phyloP scores from a whole-genome alignment of 2,113 vertebrate genomes.

The Thalassarche chlororhynchos region DNA sequence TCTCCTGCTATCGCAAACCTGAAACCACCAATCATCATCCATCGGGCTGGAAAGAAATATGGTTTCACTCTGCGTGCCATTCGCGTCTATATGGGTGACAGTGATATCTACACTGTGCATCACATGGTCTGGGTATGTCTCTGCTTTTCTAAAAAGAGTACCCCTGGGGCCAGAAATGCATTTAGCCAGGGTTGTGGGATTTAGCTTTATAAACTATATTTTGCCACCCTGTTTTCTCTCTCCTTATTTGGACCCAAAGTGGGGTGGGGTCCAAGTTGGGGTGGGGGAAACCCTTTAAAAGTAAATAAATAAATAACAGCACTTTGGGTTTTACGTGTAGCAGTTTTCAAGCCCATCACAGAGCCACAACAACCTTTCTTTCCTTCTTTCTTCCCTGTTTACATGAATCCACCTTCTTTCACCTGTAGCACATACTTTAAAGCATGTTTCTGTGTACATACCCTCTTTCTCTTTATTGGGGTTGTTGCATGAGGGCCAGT shows the following conservation, averaged over 20 bases:
- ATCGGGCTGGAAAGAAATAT: constrained; percentile 95
- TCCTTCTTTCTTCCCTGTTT: neutral
- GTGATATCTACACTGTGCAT: constrained; percentile 94
- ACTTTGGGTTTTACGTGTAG: neutral
- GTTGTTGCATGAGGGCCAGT: constrained; percentile 7
- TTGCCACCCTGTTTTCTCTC: neutral
- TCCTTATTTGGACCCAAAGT: neutral
- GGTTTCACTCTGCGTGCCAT: constrained; percentile 97
- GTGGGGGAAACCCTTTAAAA: neutral
- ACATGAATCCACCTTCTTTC: neutral
- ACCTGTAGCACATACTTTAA: constrained; percentile 7
- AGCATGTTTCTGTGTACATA: constrained; percentile 23
- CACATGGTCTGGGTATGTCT: constrained; percentile 97
- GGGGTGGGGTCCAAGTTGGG: neutral
- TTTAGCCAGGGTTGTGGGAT: neutral
- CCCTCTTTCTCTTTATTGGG: neutral
- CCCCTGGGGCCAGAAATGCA: neutral
- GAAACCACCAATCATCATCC: constrained; percentile 91
- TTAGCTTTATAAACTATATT: neutral
- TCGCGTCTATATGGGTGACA: constrained; percentile 97
- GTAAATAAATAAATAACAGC: neutral
- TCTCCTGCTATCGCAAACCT: constrained; percentile 84
- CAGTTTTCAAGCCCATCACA: neutral
- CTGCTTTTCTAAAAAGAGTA: neutral
- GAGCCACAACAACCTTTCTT: neutral